These are phyloP conservation scores for Tanytarsus gracilentus DNA, from an alignment of 2,888 invertebrate species.

Conservation along the genomic window DNA sequence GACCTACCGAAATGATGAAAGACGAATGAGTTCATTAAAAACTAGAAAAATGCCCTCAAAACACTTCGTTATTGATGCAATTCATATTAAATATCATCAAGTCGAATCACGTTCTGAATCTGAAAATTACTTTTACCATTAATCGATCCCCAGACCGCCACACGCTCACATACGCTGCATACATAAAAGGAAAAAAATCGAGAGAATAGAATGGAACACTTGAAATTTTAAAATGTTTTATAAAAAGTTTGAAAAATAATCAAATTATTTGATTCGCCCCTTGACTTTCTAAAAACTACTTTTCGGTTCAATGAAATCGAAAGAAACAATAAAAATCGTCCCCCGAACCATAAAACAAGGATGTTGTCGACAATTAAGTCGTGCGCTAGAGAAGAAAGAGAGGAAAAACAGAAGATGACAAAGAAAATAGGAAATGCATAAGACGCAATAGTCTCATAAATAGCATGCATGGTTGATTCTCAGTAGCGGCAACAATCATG, in stretches of 20 bases:
- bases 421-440: conserved; percentile 5
- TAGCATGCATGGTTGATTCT: conserved; percentile 13
- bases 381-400: conserved; percentile 5
- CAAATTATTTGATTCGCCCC: too few species aligned
- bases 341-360: conserved; percentile 20
- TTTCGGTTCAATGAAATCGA: background rate
- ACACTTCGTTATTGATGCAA: too few species aligned
- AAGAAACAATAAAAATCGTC: background rate
- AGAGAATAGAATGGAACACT: background rate
- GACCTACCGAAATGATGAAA: background rate
- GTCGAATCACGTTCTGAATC: conserved; percentile 14
- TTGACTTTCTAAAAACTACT: too few species aligned
- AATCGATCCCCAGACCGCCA: conserved; percentile 2
- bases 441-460: conserved; percentile 12
- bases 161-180: background rate
- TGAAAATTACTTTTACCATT: conserved; percentile 22
- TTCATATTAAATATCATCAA: too few species aligned
- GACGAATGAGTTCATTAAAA: too few species aligned
- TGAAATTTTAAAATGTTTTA: too few species aligned
- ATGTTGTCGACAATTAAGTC: conserved; percentile 24
- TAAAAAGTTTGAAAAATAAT: too few species aligned
- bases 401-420: background rate
- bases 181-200: background rate
- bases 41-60: too few species aligned
- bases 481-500: too few species aligned